Percentiles rank a stretch among this genome's conserved stretches.
These are phyloP conservation scores for Tipula confusa DNA, from an alignment of 2,888 invertebrate species.

Conservation along the genomic window DNA sequence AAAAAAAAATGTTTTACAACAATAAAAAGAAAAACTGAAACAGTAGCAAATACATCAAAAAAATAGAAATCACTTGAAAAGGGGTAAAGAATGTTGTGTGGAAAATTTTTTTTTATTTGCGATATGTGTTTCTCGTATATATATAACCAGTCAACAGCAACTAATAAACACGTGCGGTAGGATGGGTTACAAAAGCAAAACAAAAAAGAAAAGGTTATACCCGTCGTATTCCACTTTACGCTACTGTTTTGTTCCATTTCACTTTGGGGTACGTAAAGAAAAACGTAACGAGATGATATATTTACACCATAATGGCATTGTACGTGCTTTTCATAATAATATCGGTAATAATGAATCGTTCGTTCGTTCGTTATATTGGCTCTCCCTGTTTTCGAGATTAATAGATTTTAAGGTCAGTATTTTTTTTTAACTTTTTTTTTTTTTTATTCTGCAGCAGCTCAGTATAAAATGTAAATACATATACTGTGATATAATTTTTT, in stretches of 20 bases:
- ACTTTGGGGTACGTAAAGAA: not conserved
- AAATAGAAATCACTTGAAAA: not conserved
- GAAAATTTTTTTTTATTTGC: not conserved
- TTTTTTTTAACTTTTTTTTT: not conserved
- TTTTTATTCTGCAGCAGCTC: not conserved
- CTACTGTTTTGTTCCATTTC: not conserved
- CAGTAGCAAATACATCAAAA: not conserved
- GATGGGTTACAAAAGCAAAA: not conserved
- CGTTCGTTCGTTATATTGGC: conserved; percentile 7
- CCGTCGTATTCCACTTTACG: not conserved
- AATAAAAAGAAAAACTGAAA: not conserved
- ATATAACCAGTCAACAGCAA: not conserved
- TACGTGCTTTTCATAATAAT: conserved; percentile 25
- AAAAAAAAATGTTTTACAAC: not conserved
- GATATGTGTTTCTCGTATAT: not conserved
- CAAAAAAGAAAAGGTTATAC: not conserved
- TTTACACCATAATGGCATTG: not conserved
- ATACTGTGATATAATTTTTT: not conserved
- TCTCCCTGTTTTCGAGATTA: conserved; percentile 12
- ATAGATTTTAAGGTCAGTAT: conserved; percentile 12
- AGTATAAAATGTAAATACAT: not conserved
- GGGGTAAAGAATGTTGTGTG: not conserved
- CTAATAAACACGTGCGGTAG: not conserved
- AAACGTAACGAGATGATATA: not conserved
- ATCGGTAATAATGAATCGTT: conserved; percentile 1